phyloP scores from a whole-genome alignment of 2,113 vertebrate species.

The Cinclus mexicanus region DNA sequence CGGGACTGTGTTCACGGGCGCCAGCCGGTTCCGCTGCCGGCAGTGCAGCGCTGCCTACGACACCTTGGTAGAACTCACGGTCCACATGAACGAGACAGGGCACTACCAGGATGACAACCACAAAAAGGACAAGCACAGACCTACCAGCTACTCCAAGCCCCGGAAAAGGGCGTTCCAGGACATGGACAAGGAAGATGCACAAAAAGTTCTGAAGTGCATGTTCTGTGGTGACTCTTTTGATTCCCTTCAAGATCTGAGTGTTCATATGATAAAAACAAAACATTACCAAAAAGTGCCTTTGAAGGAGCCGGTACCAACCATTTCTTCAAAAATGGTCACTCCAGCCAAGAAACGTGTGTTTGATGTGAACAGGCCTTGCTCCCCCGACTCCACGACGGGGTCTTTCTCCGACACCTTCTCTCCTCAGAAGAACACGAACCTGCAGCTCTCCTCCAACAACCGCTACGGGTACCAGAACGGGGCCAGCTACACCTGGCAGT shows the following conservation, averaged over 20 bases:
- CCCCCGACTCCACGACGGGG: constrained; percentile 93
- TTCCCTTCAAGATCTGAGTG: constrained; percentile 95
- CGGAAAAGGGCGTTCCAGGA: constrained; percentile 94
- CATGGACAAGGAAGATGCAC: constrained; percentile 96
- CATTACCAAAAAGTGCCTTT: constrained; percentile 99
- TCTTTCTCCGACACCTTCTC: constrained; percentile 82
- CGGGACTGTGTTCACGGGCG: constrained; percentile 90
- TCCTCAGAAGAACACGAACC: constrained; percentile 78
- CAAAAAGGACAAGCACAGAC: constrained; percentile 86
- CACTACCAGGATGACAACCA: constrained; percentile 99
- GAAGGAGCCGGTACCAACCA: constrained; percentile 95
- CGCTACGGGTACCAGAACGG: constrained; percentile 97
- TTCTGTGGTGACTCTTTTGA: constrained; percentile 98
- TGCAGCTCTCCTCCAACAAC: constrained; percentile 85
- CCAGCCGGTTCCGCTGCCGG: constrained; percentile 94
- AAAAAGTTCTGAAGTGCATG: constrained; percentile 98
- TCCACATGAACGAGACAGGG: constrained; percentile 97
- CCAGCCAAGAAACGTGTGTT: constrained; percentile 93
- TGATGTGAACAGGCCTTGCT: constrained; percentile 90
- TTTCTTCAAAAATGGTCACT: constrained; percentile 91
- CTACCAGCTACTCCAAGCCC: constrained; percentile 89
- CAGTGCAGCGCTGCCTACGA: constrained; percentile 97
- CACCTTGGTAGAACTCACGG: constrained; percentile 93
- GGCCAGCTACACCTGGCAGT: constrained; percentile 98
- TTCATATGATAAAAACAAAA: constrained; percentile 99